Evolutionary conservation across 1,140 invertebrate genomes (phyloP).

Genomic region (Drosophila kepulauana): DNA sequence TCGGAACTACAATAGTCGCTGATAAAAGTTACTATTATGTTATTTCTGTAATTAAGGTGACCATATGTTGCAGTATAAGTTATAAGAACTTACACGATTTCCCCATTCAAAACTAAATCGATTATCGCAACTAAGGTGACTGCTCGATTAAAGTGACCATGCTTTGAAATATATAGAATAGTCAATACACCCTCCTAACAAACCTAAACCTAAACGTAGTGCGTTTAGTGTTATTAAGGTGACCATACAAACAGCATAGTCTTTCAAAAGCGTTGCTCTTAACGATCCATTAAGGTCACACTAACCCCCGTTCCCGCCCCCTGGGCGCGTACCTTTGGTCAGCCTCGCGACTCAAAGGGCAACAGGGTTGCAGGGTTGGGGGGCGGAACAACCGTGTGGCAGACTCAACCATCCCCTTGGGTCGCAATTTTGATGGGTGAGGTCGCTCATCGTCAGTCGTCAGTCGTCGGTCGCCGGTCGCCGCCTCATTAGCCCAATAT

Average conservation of each 20-base stretch:
- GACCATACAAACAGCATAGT: conserved; percentile 60
- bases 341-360: conserved; percentile 6
- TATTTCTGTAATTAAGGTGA: too few species aligned
- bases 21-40: too few species aligned
- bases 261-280: conserved; percentile 2
- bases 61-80: too few species aligned
- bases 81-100: too few species aligned
- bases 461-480: conserved; percentile 21
- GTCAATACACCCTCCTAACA: too few species aligned
- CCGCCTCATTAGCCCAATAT: conserved; percentile 75
- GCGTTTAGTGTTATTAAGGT: conserved; percentile 24
- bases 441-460: conserved; percentile 34
- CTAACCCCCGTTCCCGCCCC: background rate
- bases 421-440: conserved; percentile 37
- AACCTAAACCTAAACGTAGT: too few species aligned
- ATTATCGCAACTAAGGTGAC: too few species aligned
- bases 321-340: conserved; percentile 35
- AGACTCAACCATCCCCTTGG: conserved; percentile 33
- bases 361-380: conserved; percentile 3
- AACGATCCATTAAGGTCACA: conserved; percentile 11
- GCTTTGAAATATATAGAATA: too few species aligned
- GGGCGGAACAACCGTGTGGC: background rate
- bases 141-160: too few species aligned
- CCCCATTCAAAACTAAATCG: too few species aligned
- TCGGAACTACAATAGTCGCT: background rate